These are phyloP conservation scores for Dolichomitus sp. DNA, from an alignment of 2,888 invertebrate species.

Conservation along the genomic window DNA sequence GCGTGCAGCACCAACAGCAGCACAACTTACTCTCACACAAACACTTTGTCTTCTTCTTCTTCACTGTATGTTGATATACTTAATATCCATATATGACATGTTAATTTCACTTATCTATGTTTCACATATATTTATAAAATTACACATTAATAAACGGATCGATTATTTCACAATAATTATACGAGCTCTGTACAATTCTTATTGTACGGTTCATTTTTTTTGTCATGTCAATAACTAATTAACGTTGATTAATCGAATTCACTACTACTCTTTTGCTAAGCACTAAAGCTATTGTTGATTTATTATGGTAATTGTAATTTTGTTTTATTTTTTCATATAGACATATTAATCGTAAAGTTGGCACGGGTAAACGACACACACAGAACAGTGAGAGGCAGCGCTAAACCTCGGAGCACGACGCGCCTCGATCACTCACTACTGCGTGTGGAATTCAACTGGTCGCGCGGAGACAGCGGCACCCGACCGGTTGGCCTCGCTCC, in stretches of 20 bases:
- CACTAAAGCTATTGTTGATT: background rate
- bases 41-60: slow-evolving; percentile 17
- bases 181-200: background rate
- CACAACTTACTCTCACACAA: slow-evolving; percentile 48
- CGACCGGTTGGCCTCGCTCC: slow-evolving; percentile 84
- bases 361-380: slow-evolving; percentile 39
- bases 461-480: slow-evolving; percentile 76
- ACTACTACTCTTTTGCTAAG: background rate
- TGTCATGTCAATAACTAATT: background rate
- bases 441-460: slow-evolving; percentile 82
- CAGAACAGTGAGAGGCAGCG: slow-evolving; percentile 51
- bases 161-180: background rate
- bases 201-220: background rate
- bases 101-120: background rate
- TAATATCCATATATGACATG: background rate
- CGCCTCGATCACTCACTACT: slow-evolving; percentile 74
- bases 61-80: background rate
- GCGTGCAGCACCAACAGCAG: slow-evolving; percentile 43
- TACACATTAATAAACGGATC: background rate
- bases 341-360: slow-evolving; percentile 24
- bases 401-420: slow-evolving; percentile 59
- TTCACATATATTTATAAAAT: background rate
- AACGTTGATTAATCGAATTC: background rate
- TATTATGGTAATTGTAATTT: background rate
- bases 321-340: background rate